Evolutionary conservation across 2,113 vertebrate species (phyloP).

Genomic region (Todiramphus saurophagus): DNA sequence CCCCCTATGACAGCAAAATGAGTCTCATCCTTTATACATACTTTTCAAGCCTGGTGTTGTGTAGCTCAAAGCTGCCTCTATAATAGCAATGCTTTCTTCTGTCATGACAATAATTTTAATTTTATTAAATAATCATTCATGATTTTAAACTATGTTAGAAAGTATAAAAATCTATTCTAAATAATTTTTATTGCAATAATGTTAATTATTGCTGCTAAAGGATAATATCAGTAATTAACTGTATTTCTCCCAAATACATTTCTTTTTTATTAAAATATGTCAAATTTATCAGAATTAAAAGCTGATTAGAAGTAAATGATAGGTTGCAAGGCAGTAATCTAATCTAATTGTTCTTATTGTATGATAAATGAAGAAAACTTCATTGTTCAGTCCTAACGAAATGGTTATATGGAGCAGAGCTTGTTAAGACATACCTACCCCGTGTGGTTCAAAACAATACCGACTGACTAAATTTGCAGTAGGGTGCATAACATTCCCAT

Average conservation of each 20-base stretch:
- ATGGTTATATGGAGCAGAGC: neutral
- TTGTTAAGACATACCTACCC: neutral
- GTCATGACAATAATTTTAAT: neutral
- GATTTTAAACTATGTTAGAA: neutral
- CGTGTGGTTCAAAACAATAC: neutral
- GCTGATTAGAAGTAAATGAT: conserved; percentile 29
- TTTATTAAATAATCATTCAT: conserved; percentile 13
- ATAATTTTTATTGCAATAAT: neutral
- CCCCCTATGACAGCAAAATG: neutral
- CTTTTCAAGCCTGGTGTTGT: neutral
- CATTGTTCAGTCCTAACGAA: neutral
- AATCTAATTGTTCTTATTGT: conserved; percentile 30
- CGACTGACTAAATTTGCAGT: neutral
- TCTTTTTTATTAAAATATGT: conserved; percentile 49
- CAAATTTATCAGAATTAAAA: conserved; percentile 57
- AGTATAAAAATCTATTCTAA: neutral
- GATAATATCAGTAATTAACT: conserved; percentile 32
- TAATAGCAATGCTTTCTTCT: neutral
- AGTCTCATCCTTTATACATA: neutral
- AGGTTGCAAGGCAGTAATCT: conserved; percentile 34
- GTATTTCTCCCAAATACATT: conserved; percentile 4
- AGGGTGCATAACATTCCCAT: neutral
- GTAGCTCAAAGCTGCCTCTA: conserved; percentile 6
- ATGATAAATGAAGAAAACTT: conserved; percentile 12
- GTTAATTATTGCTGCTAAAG: neutral